Evolutionary conservation across 2,888 invertebrate genomes (phyloP), one percentile per base, ranked within the genome.

Genomic region (Ophraella communa): DNA sequence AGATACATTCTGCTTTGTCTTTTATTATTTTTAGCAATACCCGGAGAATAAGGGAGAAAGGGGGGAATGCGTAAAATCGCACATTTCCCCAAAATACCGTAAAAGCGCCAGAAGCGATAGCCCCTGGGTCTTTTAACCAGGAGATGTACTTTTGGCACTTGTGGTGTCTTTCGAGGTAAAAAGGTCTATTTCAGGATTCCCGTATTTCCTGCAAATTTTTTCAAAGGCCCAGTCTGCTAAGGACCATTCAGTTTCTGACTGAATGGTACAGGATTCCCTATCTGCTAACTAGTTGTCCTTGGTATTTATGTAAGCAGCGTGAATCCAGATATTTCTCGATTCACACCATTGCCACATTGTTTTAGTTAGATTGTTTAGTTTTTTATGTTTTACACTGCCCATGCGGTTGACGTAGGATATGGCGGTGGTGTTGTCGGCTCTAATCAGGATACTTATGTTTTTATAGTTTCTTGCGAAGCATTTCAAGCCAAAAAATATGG

Each of bases 341-440:
- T 62, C 62, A 27, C 57, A 62, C 14, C 35, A 62, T 5, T 30
- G 3, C 62, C 62, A 62, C n/a, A 62, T 58, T 24, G 3, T 21
- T 17, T 33, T 60, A 3, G 61, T 33, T 44, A 60, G 18, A 3
- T 42, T 3, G 10, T 44, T 20, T 10, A 62, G 21, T 5, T 63
- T 17, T 10, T 14, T 7, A 20, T 8, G 47, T 11, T 30, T n/a
- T 14, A 59, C 33, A 27, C 64, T 30, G 1, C 64, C 59, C 44
- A 44, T 60, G 24, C 21, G 14, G 11, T 64, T 64, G 7, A 64
- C 20, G 20, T 47, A 64, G 10, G 64, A 14, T 18, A 59, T 10
- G 7, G 59, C 59, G n/a, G 59, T 64, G 11, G 51, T 64, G 23
- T 59, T 64, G 17, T 64, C 64, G 3, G 60, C 42, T 17, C 64